These are phyloP conservation scores for Ficedula albicollis DNA, from an alignment of 2,797 vertebrate genomes.

Conservation along the genomic window DNA sequence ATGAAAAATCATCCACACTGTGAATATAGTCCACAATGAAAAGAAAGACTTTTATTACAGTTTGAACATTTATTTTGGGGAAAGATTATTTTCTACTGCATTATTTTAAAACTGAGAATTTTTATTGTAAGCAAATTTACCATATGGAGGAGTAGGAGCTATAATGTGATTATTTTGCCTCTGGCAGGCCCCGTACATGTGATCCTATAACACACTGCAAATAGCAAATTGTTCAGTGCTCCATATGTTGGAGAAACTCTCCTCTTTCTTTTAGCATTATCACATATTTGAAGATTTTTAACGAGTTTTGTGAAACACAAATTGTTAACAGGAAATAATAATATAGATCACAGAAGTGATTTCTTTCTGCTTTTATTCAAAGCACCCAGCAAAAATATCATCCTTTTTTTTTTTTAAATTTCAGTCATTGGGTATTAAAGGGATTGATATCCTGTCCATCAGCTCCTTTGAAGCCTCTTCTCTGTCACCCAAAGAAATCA, in stretches of 20 bases:
- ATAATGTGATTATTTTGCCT: background rate
- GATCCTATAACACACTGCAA: background rate
- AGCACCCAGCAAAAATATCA: background rate
- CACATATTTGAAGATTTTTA: background rate
- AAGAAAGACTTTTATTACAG: background rate
- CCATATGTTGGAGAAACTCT: background rate
- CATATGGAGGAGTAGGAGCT: background rate
- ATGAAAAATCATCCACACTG: background rate
- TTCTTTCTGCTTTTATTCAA: background rate
- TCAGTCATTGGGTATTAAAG: slow-evolving; percentile 64
- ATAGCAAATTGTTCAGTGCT: background rate
- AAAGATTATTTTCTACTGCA: background rate
- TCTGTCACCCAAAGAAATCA: slow-evolving; percentile 57
- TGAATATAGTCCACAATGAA: background rate
- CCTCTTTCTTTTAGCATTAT: background rate
- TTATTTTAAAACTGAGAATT: background rate
- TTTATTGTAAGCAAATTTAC: background rate
- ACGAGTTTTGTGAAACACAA: background rate
- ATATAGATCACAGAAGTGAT: background rate
- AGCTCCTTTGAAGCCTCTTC: slow-evolving; percentile 63
- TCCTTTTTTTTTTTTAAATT: background rate
- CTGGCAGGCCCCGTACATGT: background rate
- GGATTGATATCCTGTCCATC: slow-evolving; percentile 70
- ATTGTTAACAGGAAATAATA: background rate
- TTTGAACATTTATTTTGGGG: background rate